These are phyloP conservation scores for Diglossa cyanea DNA, from an alignment of 2,797 vertebrate species.

Conservation along the genomic window DNA sequence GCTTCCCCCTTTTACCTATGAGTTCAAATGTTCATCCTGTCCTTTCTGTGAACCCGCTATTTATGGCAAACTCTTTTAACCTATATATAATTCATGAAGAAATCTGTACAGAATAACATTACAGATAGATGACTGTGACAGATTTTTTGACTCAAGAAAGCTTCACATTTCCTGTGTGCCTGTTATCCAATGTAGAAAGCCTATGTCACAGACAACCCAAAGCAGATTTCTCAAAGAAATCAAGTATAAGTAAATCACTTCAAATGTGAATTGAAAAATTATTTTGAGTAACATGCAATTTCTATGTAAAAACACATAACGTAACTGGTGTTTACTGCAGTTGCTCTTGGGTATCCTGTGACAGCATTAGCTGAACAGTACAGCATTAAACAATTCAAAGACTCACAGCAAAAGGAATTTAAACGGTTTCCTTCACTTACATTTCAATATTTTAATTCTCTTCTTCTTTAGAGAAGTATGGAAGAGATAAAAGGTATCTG, in stretches of 20 bases:
- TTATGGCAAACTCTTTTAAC: conserved; percentile 77
- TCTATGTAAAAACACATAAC: neutral
- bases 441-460: neutral
- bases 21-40: conserved; percentile 80
- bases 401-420: neutral
- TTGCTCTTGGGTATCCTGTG: neutral
- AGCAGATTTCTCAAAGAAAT: conserved; percentile 26
- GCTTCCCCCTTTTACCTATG: conserved; percentile 24
- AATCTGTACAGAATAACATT: conserved; percentile 69
- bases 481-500: neutral
- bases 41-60: conserved; percentile 78
- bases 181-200: neutral
- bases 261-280: neutral
- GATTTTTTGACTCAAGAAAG: conserved; percentile 64
- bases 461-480: neutral
- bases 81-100: conserved; percentile 82
- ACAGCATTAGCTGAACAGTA: neutral
- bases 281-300: neutral
- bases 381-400: neutral
- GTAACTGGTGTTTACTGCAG: neutral
- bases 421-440: neutral
- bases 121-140: conserved; percentile 65
- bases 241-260: neutral
- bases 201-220: neutral
- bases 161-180: conserved; percentile 20